Evolutionary conservation across 2,113 vertebrate genomes (phyloP).

Genomic region (Hippocampus abdominalis): DNA sequence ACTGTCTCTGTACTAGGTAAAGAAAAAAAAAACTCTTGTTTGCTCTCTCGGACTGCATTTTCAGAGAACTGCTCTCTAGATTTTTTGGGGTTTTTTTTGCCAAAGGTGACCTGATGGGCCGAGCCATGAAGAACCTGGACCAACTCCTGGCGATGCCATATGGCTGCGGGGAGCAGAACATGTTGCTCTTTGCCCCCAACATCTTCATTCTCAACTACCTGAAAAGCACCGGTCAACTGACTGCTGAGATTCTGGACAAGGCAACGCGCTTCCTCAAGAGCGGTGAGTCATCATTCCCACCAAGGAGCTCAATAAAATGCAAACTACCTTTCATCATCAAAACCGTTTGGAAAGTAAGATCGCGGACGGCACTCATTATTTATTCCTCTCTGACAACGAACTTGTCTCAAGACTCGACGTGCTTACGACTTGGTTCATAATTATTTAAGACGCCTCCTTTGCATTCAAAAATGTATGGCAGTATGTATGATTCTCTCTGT

Average conservation of each 20-base stretch:
- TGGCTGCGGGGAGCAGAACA: conserved; percentile 85
- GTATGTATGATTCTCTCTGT: no score
- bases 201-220: conserved; percentile 82
- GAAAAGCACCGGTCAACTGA: conserved; percentile 72
- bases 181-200: conserved; percentile 82
- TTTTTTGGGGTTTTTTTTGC: no score
- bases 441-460: no score
- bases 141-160: conserved; percentile 73
- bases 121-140: conserved; percentile 74
- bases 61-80: not conserved
- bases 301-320: conserved; percentile 6
- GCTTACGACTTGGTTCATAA: no score
- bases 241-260: conserved; percentile 58
- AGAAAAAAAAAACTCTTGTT: not conserved
- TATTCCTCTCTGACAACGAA: no score
- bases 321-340: no score
- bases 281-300: conserved; percentile 71
- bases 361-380: no score
- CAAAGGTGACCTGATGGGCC: conserved; percentile 80
- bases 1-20: conserved; percentile 78
- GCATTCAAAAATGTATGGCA: no score
- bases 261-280: conserved; percentile 68
- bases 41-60: not conserved
- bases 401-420: no score
- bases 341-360: no score